A percentile compares a stretch with the other conserved stretches of the same genome.
Evolutionary conservation across 2,797 vertebrate species (phyloP).

Genomic region (Philypnodon macrostomus): DNA sequence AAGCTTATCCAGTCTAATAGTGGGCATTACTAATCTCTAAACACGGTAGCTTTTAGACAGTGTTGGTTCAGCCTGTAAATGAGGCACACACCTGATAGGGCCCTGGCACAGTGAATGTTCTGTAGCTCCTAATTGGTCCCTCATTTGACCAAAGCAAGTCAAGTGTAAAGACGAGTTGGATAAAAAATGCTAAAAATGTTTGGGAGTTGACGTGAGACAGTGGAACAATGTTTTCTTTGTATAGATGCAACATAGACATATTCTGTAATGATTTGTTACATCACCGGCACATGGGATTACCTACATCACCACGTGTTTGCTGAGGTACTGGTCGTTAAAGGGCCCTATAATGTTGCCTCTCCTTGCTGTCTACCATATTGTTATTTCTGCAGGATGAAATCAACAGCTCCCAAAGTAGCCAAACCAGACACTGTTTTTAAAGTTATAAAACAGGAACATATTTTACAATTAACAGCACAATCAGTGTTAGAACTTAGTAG

Average conservation of each 20-base stretch:
- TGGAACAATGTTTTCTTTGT: conserved; percentile 59
- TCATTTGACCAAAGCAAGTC: conserved; percentile 47
- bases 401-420: too few species aligned
- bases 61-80: conserved; percentile 42
- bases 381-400: too few species aligned
- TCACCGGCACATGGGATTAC: background rate
- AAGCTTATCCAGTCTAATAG: conserved; percentile 9
- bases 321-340: conserved; percentile 4
- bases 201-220: conserved; percentile 36
- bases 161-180: conserved; percentile 49
- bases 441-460: too few species aligned
- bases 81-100: conserved; percentile 51
- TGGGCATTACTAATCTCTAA: conserved; percentile 25
- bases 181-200: conserved; percentile 53
- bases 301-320: conserved; percentile 11
- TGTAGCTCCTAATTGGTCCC: conserved; percentile 46
- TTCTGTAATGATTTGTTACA: conserved; percentile 1
- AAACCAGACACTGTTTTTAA: too few species aligned
- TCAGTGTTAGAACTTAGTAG: background rate
- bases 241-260: conserved; percentile 29
- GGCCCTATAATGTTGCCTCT: too few species aligned
- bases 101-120: conserved; percentile 39
- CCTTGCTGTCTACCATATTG: too few species aligned
- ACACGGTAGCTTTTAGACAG: conserved; percentile 26
- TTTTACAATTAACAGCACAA: background rate